A percentile compares a stretch with the other conserved stretches of the same genome.
phyloP scores from a whole-genome alignment of 2,888 invertebrate genomes.

The Venustoraphidia nigricollis region DNA sequence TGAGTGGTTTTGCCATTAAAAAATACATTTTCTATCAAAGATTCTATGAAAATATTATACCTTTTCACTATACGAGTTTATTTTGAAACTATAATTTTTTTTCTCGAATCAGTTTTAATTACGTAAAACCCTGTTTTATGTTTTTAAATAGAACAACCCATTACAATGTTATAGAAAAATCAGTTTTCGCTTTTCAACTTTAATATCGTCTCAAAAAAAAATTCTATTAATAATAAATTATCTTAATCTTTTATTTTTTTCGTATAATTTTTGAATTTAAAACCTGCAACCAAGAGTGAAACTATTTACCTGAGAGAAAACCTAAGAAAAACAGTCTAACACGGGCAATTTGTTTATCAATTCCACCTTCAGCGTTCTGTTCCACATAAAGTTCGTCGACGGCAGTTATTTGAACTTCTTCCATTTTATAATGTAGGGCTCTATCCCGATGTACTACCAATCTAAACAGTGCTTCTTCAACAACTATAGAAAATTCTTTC shows the following conservation, averaged over 20 bases:
- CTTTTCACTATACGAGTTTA: too few relatives aligned
- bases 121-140: too few relatives aligned
- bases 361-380: slow-evolving; percentile 68
- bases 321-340: slow-evolving; percentile 92
- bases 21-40: too few relatives aligned
- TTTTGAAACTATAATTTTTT: too few relatives aligned
- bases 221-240: too few relatives aligned
- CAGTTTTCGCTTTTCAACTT: too few relatives aligned
- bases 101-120: too few relatives aligned
- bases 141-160: too few relatives aligned
- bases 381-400: slow-evolving; percentile 89
- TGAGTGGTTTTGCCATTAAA: too few relatives aligned
- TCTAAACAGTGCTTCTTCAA: slow-evolving; percentile 87
- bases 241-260: background rate
- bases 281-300: background rate
- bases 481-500: slow-evolving; percentile 76
- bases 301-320: slow-evolving; percentile 65
- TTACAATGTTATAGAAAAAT: too few relatives aligned
- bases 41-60: too few relatives aligned
- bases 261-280: background rate
- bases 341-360: slow-evolving; percentile 82
- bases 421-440: slow-evolving; percentile 85
- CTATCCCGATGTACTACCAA: slow-evolving; percentile 74
- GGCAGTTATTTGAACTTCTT: slow-evolving; percentile 85
- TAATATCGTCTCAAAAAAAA: too few relatives aligned